Evolutionary conservation across 2,888 invertebrate genomes (phyloP).

Genomic region (Cephalotes varians): DNA sequence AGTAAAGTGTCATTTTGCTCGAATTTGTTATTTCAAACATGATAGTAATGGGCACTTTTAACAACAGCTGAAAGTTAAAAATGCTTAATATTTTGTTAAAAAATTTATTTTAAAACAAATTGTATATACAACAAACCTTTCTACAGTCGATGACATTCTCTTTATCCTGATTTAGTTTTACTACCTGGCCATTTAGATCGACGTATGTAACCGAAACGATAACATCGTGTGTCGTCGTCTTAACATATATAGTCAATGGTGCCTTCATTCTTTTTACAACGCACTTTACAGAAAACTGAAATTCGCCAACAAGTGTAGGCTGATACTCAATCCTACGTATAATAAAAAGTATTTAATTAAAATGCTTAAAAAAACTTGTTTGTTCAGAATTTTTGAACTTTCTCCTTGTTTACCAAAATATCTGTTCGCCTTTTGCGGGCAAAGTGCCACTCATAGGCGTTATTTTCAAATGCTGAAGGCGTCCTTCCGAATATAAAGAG

Average conservation of each 20-base stretch:
- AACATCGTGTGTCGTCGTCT: constrained; percentile 87
- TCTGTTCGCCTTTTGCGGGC: constrained; percentile 86
- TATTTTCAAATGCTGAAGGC: constrained; percentile 86
- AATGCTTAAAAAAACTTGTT: background rate
- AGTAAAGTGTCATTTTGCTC: constrained; percentile 83
- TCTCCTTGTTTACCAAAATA: constrained; percentile 86
- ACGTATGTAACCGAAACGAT: constrained; percentile 86
- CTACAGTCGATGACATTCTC: constrained; percentile 84
- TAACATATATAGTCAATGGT: constrained; percentile 87
- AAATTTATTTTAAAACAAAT: constrained; percentile 29
- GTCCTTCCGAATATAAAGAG: constrained; percentile 87
- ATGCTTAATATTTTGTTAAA: background rate
- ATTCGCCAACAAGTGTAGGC: constrained; percentile 87
- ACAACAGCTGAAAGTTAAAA: constrained; percentile 77
- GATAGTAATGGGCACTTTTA: constrained; percentile 74
- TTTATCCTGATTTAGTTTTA: constrained; percentile 75
- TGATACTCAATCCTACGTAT: constrained; percentile 87
- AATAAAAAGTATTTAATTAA: background rate
- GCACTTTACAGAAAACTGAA: constrained; percentile 88
- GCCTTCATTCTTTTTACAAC: constrained; percentile 87
- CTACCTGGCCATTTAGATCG: constrained; percentile 72
- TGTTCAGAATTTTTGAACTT: background rate
- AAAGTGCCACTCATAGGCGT: constrained; percentile 87
- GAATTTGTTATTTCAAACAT: constrained; percentile 81
- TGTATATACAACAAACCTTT: constrained; percentile 77